Evolutionary conservation across 2,888 invertebrate genomes (phyloP).

Genomic region (Seladonia tumulorum): DNA sequence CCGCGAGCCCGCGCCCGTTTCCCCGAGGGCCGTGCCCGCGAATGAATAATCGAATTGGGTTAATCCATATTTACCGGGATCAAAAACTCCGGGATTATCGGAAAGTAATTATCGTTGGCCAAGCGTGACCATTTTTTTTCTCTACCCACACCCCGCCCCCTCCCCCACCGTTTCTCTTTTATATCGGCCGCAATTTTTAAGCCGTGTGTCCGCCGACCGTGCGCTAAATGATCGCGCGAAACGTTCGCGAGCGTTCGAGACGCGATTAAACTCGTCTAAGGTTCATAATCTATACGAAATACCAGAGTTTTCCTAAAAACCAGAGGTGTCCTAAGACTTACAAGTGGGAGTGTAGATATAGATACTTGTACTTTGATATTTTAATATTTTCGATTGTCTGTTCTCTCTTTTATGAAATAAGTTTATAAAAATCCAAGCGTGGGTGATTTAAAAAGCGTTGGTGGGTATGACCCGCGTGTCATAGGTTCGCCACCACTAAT

Average conservation of each 20-base stretch:
- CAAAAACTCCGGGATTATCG: constrained; percentile 68
- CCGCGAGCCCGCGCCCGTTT: constrained; percentile 44
- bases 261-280: too few relatives aligned
- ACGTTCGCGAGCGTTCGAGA: neutral
- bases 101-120: constrained; percentile 63
- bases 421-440: too few relatives aligned
- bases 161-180: neutral
- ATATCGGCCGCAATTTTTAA: constrained; percentile 16
- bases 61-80: constrained; percentile 70
- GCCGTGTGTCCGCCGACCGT: neutral
- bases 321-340: too few relatives aligned
- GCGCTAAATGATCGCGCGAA: neutral
- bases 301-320: too few relatives aligned
- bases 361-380: too few relatives aligned
- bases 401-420: too few relatives aligned
- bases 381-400: too few relatives aligned
- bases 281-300: too few relatives aligned
- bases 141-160: neutral
- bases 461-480: too few relatives aligned
- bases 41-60: constrained; percentile 70
- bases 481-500: too few relatives aligned
- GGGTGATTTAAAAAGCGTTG: too few relatives aligned
- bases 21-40: constrained; percentile 28
- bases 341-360: too few relatives aligned
- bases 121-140: constrained; percentile 5